phyloP scores from a whole-genome alignment of 2,113 vertebrate species.

The Trematocara variabile region DNA sequence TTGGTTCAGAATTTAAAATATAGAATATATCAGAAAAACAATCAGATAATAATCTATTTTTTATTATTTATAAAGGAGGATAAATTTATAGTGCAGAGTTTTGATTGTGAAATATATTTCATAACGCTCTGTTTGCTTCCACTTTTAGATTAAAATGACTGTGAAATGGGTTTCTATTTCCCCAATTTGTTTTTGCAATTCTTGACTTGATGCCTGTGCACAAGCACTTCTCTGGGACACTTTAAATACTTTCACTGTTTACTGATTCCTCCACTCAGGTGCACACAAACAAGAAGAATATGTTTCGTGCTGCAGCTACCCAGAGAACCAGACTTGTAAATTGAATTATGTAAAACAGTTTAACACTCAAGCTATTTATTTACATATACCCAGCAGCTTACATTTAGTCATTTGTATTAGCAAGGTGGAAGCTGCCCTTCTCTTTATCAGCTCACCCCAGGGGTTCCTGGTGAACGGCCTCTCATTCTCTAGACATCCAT shows the following conservation, averaged over 20 bases:
- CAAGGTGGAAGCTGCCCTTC: neutral
- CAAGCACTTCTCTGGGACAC: neutral
- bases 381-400: neutral
- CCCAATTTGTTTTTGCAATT: neutral
- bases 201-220: neutral
- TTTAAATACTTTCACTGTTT: neutral
- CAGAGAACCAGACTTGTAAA: neutral
- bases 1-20: neutral
- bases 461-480: neutral
- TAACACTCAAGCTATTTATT: neutral
- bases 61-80: neutral
- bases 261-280: neutral
- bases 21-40: neutral
- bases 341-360: constrained; percentile 1
- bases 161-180: neutral
- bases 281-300: neutral
- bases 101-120: neutral
- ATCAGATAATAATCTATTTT: neutral
- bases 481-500: neutral
- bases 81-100: neutral
- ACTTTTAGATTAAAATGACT: neutral
- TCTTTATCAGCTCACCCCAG: constrained; percentile 31
- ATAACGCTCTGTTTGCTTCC: neutral
- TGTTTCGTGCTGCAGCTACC: neutral
- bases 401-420: neutral